These are phyloP conservation scores for Eclectus roratus DNA, from an alignment of 2,113 vertebrate genomes.

Conservation along the genomic window DNA sequence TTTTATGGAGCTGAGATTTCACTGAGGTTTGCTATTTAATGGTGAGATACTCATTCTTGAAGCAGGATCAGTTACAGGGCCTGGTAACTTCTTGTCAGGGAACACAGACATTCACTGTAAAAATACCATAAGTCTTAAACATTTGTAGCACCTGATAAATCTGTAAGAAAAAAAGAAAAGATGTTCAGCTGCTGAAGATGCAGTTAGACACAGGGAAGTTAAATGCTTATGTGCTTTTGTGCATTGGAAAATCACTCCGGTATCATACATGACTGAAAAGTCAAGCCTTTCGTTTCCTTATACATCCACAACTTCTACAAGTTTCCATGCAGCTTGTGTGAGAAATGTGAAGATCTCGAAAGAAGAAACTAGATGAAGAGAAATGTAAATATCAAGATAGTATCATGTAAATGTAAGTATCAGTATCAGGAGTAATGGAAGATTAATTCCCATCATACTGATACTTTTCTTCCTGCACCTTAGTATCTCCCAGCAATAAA, in stretches of 20 bases:
- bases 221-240: neutral
- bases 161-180: neutral
- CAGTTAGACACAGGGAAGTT: neutral
- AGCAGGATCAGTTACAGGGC: neutral
- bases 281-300: neutral
- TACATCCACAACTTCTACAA: neutral
- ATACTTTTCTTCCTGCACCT: neutral
- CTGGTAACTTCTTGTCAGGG: neutral
- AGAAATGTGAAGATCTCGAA: neutral
- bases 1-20: neutral
- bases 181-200: neutral
- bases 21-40: neutral
- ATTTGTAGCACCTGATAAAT: neutral
- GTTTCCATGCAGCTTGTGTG: accelerated
- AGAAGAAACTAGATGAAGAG: neutral
- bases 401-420: neutral
- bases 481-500: neutral
- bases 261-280: neutral
- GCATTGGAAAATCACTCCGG: neutral
- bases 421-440: neutral
- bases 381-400: neutral
- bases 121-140: neutral
- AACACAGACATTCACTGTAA: neutral
- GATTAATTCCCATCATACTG: neutral
- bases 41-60: neutral